A percentile compares a stretch with the other conserved stretches of the same genome.
Evolutionary conservation across 2,888 invertebrate species (phyloP).

Genomic region (Heliconius charithonia): DNA sequence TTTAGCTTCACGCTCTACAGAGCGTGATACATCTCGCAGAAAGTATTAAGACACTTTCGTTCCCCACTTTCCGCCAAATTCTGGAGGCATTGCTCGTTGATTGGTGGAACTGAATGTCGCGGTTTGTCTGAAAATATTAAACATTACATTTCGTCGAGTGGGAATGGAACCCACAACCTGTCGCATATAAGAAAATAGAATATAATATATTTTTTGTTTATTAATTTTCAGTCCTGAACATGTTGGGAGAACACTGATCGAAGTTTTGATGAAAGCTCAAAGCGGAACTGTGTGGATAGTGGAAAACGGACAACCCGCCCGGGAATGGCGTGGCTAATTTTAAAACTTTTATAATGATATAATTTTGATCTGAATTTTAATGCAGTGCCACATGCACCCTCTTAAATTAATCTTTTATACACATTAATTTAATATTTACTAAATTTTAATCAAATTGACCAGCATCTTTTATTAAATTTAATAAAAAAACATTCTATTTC

Average conservation of each 20-base stretch:
- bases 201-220: no score
- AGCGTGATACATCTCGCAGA: no score
- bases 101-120: no score
- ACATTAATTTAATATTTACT: conserved; percentile 9
- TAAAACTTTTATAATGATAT: conserved; percentile 29
- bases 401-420: neutral
- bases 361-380: conserved; percentile 21
- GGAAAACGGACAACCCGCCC: conserved; percentile 86
- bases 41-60: no score
- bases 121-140: no score
- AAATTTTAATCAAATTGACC: conserved; percentile 5
- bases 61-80: no score
- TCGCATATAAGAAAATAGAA: no score
- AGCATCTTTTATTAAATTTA: conserved; percentile 1
- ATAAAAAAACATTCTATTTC: neutral
- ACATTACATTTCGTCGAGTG: no score
- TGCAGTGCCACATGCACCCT: conserved; percentile 26
- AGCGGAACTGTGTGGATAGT: conserved; percentile 90
- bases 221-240: conserved; percentile 85
- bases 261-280: conserved; percentile 86
- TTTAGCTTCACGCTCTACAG: no score
- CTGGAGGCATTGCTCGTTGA: no score
- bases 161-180: no score
- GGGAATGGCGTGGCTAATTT: conserved; percentile 82
- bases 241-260: conserved; percentile 86